phyloP scores from a whole-genome alignment of 1,140 invertebrate species.

The Mercenaria mercenaria region DNA sequence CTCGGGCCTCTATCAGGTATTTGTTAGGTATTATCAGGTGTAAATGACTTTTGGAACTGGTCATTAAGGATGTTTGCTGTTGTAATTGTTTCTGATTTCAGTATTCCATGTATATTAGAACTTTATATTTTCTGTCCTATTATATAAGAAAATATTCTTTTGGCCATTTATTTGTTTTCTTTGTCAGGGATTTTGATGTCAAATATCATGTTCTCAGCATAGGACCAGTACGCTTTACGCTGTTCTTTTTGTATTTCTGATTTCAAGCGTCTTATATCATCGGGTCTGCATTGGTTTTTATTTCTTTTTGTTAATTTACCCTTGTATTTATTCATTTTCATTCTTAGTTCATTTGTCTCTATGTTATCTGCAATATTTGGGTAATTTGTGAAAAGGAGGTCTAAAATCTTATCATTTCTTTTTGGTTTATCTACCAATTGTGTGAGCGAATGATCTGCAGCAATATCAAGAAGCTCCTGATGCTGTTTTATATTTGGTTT shows the following conservation, averaged over 20 bases:
- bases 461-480: too few species aligned
- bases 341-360: conserved; percentile 19
- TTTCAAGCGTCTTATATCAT: neutral
- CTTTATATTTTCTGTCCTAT: conserved; percentile 31
- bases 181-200: too few species aligned
- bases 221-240: too few species aligned
- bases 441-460: conserved; percentile 31
- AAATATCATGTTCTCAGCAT: too few species aligned
- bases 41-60: conserved; percentile 37
- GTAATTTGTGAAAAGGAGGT: conserved; percentile 36
- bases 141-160: conserved; percentile 59
- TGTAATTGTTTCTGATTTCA: too few species aligned
- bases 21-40: neutral
- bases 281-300: neutral
- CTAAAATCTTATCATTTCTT: conserved; percentile 33
- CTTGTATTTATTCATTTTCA: conserved; percentile 40
- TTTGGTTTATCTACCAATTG: conserved; percentile 37
- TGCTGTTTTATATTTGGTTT: conserved; percentile 9
- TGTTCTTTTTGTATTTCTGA: conserved; percentile 41
- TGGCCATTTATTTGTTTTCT: neutral
- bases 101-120: neutral
- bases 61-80: too few species aligned
- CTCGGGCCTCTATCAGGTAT: conserved; percentile 22
- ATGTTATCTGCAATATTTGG: neutral
- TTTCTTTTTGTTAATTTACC: neutral